Percentiles rank a stretch among this genome's conserved stretches.
These are phyloP conservation scores for Bostrychus sinensis DNA, from an alignment of 2,113 vertebrate species.

Conservation along the genomic window DNA sequence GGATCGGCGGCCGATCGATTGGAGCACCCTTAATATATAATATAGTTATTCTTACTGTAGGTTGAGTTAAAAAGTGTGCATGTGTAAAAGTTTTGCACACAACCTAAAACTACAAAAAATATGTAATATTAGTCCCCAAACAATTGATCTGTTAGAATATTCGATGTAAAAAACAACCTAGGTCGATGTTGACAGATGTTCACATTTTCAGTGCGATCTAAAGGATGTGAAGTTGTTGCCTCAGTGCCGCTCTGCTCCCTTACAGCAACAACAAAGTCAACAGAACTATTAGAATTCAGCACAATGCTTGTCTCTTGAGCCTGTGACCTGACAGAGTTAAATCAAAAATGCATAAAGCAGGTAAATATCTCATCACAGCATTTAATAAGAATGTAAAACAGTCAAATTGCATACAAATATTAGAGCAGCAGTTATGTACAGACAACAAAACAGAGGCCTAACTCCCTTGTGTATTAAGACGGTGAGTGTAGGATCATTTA, in stretches of 20 bases:
- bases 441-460: conserved; percentile 11
- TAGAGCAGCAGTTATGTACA: conserved; percentile 25
- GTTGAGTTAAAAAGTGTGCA: not conserved
- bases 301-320: conserved; percentile 17
- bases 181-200: not conserved
- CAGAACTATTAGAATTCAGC: conserved; percentile 23
- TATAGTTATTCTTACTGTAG: no score
- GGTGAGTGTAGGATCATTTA: not conserved
- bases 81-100: not conserved
- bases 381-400: conserved; percentile 33
- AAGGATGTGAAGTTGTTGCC: not conserved
- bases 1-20: no score
- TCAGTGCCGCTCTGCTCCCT: not conserved
- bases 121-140: not conserved
- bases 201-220: not conserved
- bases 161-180: not conserved
- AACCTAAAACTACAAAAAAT: not conserved
- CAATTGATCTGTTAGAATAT: not conserved
- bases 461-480: not conserved
- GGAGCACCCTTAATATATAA: no score
- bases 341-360: conserved; percentile 51
- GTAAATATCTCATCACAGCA: conserved; percentile 45
- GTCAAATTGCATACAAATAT: conserved; percentile 23
- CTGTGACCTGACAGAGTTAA: conserved; percentile 41
- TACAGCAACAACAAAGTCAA: conserved; percentile 7